These are phyloP conservation scores for Andricus grossulariae DNA, from an alignment of 1,140 invertebrate genomes.

Conservation along the genomic window DNA sequence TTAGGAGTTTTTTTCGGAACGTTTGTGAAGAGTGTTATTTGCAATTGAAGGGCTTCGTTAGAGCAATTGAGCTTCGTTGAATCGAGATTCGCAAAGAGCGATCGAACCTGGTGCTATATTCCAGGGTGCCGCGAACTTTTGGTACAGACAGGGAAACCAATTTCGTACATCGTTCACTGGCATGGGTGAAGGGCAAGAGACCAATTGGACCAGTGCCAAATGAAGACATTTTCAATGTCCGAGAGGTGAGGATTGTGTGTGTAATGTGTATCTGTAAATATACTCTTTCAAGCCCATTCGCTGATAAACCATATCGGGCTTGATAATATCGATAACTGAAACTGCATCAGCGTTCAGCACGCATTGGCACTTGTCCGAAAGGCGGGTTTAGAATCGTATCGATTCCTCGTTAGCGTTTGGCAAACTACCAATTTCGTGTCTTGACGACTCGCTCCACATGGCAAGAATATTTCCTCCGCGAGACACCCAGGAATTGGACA, in stretches of 20 bases:
- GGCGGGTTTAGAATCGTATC: slow-evolving; percentile 14
- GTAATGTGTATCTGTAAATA: neutral
- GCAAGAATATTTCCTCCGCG: neutral
- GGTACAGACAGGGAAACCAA: slow-evolving; percentile 64
- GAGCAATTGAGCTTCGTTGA: too few species aligned
- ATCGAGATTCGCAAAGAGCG: too few species aligned
- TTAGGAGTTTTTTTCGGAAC: too few species aligned
- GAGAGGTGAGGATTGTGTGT: slow-evolving; percentile 46
- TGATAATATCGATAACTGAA: slow-evolving; percentile 28
- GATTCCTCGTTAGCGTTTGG: slow-evolving; percentile 18
- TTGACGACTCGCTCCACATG: slow-evolving; percentile 5
- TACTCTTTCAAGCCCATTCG: neutral
- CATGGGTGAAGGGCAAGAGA: slow-evolving; percentile 72
- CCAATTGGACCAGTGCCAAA: slow-evolving; percentile 73
- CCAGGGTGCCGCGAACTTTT: slow-evolving; percentile 45
- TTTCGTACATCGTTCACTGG: slow-evolving; percentile 71
- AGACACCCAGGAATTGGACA: too few species aligned
- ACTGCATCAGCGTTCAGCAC: neutral
- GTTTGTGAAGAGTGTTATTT: too few species aligned
- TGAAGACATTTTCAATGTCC: slow-evolving; percentile 72
- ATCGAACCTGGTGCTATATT: slow-evolving; percentile 37
- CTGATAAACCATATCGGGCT: slow-evolving; percentile 1
- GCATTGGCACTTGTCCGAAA: slow-evolving; percentile 26
- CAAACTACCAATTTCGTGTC: neutral
- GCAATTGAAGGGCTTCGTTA: too few species aligned